These are phyloP conservation scores for Lanius collurio DNA, from an alignment of 2,113 vertebrate genomes.

Conservation along the genomic window DNA sequence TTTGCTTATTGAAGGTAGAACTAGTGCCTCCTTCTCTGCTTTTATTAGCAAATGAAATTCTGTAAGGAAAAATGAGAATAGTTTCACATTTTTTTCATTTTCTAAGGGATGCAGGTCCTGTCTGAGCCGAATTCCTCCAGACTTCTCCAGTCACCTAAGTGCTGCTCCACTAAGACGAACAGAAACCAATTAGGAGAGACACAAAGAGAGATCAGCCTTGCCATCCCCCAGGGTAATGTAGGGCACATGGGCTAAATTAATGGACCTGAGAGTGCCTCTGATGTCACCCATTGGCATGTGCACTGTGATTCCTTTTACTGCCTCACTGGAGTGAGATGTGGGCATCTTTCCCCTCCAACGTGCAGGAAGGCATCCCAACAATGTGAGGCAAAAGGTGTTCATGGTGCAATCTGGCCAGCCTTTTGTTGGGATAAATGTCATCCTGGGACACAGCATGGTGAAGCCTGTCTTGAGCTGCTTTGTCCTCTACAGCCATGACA, in stretches of 20 bases:
- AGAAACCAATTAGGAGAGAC: background rate
- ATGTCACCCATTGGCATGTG: background rate
- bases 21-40: conserved; percentile 30
- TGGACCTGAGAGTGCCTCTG: background rate
- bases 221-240: background rate
- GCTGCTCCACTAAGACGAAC: background rate
- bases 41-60: conserved; percentile 56
- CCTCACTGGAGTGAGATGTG: background rate
- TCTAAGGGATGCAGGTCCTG: background rate
- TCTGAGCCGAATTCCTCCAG: background rate
- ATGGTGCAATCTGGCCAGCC: background rate
- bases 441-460: background rate
- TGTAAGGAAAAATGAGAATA: background rate
- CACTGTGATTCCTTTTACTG: background rate
- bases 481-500: background rate
- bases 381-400: background rate
- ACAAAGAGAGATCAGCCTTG: background rate
- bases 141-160: background rate
- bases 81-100: background rate
- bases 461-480: background rate
- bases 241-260: background rate
- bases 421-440: background rate
- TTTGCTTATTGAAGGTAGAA: conserved; percentile 52
- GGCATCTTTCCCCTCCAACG: background rate
- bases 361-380: background rate